Evolutionary conservation across 2,113 vertebrate genomes (phyloP).

Genomic region (Oreotragus oreotragus): DNA sequence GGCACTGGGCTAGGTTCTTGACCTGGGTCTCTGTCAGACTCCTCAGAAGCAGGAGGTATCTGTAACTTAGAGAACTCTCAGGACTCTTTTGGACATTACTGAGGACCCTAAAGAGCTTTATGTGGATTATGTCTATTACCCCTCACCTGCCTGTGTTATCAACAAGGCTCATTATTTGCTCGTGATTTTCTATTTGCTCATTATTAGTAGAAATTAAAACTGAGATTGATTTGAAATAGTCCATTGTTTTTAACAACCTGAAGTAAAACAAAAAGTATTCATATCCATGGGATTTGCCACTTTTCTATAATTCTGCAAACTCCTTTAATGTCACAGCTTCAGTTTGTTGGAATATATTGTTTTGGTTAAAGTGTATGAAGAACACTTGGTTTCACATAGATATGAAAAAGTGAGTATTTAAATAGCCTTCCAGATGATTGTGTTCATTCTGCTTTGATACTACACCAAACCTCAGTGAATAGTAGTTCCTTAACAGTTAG

Average conservation of each 20-base stretch:
- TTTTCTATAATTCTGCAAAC: neutral
- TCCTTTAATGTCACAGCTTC: neutral
- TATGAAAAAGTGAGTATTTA: neutral
- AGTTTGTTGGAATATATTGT: neutral
- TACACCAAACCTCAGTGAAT: neutral
- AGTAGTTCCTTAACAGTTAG: neutral
- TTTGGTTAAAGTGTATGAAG: neutral
- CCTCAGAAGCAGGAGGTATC: neutral
- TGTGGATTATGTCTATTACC: neutral
- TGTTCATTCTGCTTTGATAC: neutral
- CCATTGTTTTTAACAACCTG: neutral
- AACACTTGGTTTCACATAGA: neutral
- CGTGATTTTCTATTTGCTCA: neutral
- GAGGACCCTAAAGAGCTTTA: neutral
- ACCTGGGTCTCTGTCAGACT: neutral
- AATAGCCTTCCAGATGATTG: neutral
- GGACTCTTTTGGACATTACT: neutral
- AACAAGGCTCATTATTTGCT: neutral
- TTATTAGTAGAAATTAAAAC: neutral
- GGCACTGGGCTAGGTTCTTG: neutral
- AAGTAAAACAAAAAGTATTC: constrained; percentile 7
- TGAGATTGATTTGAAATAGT: neutral
- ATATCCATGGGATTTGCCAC: neutral
- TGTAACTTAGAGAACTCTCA: neutral
- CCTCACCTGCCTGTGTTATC: neutral